These are phyloP conservation scores for Spea multiplicata DNA, from an alignment of 2,113 vertebrate species.

Conservation along the genomic window DNA sequence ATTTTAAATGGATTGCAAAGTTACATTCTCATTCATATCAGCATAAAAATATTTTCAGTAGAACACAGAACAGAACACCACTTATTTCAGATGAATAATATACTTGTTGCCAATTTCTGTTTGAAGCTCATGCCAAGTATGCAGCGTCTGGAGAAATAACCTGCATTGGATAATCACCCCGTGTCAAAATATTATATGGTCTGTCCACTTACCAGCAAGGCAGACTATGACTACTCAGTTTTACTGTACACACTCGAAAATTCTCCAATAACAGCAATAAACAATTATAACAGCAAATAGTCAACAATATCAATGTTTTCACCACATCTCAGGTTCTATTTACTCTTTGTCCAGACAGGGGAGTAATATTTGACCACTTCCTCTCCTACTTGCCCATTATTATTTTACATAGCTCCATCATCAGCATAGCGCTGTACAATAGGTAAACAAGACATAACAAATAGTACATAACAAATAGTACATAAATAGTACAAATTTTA, in stretches of 20 bases:
- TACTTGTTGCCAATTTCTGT: constrained; percentile 25
- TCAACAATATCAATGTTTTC: no score
- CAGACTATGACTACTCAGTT: background rate
- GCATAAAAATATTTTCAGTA: constrained; percentile 17
- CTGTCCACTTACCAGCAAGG: constrained; percentile 4
- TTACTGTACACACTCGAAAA: background rate
- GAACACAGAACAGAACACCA: constrained; percentile 29
- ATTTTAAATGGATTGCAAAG: background rate
- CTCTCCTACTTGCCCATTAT: no score
- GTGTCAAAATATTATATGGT: constrained; percentile 14
- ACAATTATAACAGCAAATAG: no score
- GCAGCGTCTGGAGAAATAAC: constrained; percentile 7
- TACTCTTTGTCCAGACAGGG: no score
- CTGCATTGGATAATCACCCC: constrained; percentile 26
- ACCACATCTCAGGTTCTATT: no score
- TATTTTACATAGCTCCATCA: no score
- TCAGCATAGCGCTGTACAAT: no score
- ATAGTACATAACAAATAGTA: no score
- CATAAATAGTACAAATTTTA: no score
- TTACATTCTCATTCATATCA: constrained; percentile 11
- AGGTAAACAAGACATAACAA: no score
- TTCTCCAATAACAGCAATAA: background rate
- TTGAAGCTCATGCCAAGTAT: constrained; percentile 28
- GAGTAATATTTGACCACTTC: no score
- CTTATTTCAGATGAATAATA: constrained; percentile 30